Conservation (phyloP, 1,140 invertebrate species). For the Cyclina sinensis region DNA sequence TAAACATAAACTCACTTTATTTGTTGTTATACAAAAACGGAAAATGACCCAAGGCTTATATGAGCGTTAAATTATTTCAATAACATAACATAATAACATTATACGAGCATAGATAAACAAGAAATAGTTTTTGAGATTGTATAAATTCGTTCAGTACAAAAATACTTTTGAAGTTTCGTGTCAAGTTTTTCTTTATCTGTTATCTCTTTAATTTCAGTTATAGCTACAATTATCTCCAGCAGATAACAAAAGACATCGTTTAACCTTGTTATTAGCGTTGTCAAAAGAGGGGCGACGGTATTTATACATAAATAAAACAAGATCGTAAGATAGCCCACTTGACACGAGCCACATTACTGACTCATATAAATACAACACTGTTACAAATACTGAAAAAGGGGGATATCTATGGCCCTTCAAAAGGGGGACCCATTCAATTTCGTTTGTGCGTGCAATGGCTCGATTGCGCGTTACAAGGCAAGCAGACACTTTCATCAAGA, state of each 20-base stretch:
- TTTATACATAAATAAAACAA: background rate
- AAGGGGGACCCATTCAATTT: background rate
- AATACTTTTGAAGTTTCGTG: background rate
- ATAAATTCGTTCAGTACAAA: background rate
- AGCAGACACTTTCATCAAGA: constrained; percentile 24
- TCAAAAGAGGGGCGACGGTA: background rate
- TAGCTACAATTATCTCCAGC: constrained; percentile 7
- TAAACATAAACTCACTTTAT: too few relatives aligned
- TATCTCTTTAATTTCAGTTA: constrained; percentile 39
- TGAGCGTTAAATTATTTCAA: too few relatives aligned
- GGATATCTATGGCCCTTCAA: background rate
- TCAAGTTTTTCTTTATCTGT: constrained; percentile 1
- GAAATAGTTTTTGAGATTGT: too few relatives aligned
- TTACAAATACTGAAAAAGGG: background rate
- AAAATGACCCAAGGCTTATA: too few relatives aligned
- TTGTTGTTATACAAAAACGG: too few relatives aligned
- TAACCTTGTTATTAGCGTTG: constrained; percentile 48
- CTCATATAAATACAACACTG: constrained; percentile 32
- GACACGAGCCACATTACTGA: constrained; percentile 50
- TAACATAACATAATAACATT: too few relatives aligned
- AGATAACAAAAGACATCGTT: constrained; percentile 41
- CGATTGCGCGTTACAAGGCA: background rate
- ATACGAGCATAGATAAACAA: too few relatives aligned
- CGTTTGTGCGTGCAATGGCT: background rate
- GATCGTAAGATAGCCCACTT: constrained; percentile 23